These are phyloP conservation scores for Sus scrofa DNA, from an alignment of 2,113 vertebrate species.

Conservation along the genomic window T2T-Sscrofa CM000817.6:74496001-74496500, in stretches of 20 bases:
- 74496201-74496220: slow-evolving; percentile 95
- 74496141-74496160: background rate
- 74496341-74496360: slow-evolving; percentile 44
- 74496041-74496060: background rate
- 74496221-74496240: slow-evolving; percentile 98
- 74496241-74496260: slow-evolving; percentile 99
- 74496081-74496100: background rate
- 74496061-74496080: background rate
- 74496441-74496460: background rate
- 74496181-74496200: slow-evolving; percentile 97
- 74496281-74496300: background rate
- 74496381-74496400: background rate
- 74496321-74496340: background rate
- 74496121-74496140: background rate
- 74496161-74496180: slow-evolving; percentile 71
- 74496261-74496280: slow-evolving; percentile 95
- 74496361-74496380: slow-evolving; percentile 3
- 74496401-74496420: background rate
- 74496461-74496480: rapidly evolving
- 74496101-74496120: background rate
- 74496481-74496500: background rate
- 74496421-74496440: background rate
- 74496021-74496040: background rate
- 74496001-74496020: rapidly evolving
- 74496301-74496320: background rate